Base-by-base conservation (phyloP, 2,888 invertebrate species). In the Caradrina clavipalpis region DNA sequence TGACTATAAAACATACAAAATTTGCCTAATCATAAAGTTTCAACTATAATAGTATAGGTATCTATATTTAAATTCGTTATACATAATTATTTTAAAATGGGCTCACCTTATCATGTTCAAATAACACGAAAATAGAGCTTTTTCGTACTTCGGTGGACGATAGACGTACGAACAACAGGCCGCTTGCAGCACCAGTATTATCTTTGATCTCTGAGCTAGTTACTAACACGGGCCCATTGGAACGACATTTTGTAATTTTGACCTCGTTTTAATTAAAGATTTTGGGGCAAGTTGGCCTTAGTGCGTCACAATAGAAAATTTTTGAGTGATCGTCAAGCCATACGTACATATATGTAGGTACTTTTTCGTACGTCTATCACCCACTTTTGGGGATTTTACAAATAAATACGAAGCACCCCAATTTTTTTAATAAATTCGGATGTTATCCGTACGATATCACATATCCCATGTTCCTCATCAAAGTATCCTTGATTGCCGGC, bases 381-480 rank as follows among this genome's bases (percentile, higher is more conserved):
- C 4, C 45, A 17, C 5, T 50, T 55, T n/a, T 21, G 31, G 15
- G 19, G 21, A 17, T 22, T 7, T 22, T 11, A 47, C 6, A 57
- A 15, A 21, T 19, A n/a, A 56, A 47, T 8, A 0, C 19, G 22
- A 45, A 22, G 15, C 26, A 10, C 17, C 15, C 8, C 0, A 11
- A 45, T 45, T 22, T 17, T 56, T 39, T 17, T 8, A 56, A 53
- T 67, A 51, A 68, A 49, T 42, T 51, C 17, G 2, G 39, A 53
- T 49, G 35, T 71, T 96, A 97, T 73, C 98, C 98, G 89, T 98
- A 98, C 68, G 98, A 98, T 85, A 98, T 97, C 53, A 98, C 98
- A 90, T 98, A 98, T 8, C 98, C 98, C 97, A 98, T 97, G 89
- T 98, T 98, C 77, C 98, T 96, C 98, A 98, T 98, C 42, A 98